These are phyloP conservation scores for Ridgeia piscesae DNA, from an alignment of 1,140 invertebrate species.

Conservation along the genomic window DNA sequence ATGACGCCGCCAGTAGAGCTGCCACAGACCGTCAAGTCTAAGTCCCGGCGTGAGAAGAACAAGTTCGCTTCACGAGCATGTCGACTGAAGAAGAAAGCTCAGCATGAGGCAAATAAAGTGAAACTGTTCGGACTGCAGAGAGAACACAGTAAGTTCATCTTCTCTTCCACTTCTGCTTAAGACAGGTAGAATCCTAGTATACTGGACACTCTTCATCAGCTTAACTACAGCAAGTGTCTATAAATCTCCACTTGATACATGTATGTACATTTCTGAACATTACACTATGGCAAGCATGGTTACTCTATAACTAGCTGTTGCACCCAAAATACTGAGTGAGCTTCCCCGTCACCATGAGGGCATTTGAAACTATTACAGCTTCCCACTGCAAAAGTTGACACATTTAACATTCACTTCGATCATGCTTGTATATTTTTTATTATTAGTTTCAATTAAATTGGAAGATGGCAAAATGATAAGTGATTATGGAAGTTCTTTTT, in stretches of 20 bases:
- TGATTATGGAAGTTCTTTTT: too few relatives aligned
- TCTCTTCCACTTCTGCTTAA: not conserved
- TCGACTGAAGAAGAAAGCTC: conserved; percentile 63
- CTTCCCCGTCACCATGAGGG: too few relatives aligned
- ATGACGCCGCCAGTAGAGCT: conserved; percentile 86
- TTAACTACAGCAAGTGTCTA: not conserved
- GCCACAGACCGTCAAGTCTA: conserved; percentile 72
- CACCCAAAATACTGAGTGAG: too few relatives aligned
- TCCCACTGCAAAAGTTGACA: too few relatives aligned
- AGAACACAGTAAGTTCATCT: conserved; percentile 80
- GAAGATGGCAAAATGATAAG: too few relatives aligned
- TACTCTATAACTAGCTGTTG: too few relatives aligned
- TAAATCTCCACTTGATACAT: too few relatives aligned
- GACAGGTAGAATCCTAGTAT: not conserved
- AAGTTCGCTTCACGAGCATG: conserved; percentile 95
- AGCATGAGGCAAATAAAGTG: conserved; percentile 63
- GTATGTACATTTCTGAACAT: too few relatives aligned
- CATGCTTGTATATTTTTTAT: too few relatives aligned
- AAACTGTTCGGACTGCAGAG: conserved; percentile 89
- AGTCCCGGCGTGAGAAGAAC: conserved; percentile 95
- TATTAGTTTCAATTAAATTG: not conserved
- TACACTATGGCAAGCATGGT: too few relatives aligned
- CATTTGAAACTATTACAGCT: too few relatives aligned
- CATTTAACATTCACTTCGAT: too few relatives aligned
- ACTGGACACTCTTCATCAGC: not conserved